Percentiles rank a stretch among this genome's conserved stretches.
Conservation (phyloP, 2,113 vertebrate genomes). For the Pseudorectes ferrugineus region DNA sequence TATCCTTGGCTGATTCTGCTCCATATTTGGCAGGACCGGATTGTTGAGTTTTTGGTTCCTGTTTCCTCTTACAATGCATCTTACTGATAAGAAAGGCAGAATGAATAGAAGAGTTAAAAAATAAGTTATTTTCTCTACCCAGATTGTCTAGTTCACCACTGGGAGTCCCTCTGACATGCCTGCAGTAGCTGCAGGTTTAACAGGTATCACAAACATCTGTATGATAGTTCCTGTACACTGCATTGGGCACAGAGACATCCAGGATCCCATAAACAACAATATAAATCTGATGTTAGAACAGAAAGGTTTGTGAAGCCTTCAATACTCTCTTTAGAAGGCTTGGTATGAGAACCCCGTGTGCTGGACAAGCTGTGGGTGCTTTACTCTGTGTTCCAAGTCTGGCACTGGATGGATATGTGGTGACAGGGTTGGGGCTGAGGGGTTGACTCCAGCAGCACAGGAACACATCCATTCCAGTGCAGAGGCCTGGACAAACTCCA, state of each 20-base stretch:
- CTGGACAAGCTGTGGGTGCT: neutral
- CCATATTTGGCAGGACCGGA: accelerated
- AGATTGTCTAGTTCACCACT: neutral
- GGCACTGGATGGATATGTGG: neutral
- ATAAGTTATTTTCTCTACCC: neutral
- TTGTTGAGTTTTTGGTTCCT: neutral
- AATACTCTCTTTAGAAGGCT: neutral
- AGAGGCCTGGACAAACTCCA: neutral
- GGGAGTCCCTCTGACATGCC: neutral
- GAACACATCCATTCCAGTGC: neutral
- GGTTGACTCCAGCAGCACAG: neutral
- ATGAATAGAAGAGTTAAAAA: neutral
- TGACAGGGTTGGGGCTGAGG: neutral
- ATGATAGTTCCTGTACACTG: neutral
- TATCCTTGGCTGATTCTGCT: neutral
- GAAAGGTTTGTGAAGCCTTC: neutral
- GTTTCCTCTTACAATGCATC: neutral
- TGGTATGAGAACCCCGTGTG: neutral
- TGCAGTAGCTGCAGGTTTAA: neutral
- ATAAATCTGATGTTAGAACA: neutral
- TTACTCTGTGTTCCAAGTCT: no score
- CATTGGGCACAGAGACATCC: neutral
- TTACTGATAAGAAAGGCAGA: neutral
- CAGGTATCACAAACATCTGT: neutral
- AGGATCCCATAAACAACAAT: neutral